A percentile compares a stretch with the other conserved stretches of the same genome.
Conservation (phyloP, 1,140 invertebrate genomes). For the Cydia splendana region DNA sequence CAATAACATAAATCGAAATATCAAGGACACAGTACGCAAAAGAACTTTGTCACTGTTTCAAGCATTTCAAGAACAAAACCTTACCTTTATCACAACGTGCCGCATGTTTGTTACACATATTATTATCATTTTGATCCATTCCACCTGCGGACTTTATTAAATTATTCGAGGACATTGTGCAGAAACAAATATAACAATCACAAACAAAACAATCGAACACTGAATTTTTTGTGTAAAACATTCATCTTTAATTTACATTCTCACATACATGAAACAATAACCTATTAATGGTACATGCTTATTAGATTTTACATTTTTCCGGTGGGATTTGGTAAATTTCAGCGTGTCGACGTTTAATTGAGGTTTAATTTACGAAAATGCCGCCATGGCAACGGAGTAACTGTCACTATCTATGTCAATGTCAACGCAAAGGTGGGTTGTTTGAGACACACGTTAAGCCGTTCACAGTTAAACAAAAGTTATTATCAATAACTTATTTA, state of each 20-base stretch:
- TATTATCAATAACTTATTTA: too few relatives aligned
- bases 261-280: neutral
- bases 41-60: neutral
- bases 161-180: neutral
- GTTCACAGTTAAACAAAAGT: neutral
- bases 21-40: too few relatives aligned
- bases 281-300: neutral
- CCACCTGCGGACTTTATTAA: slow-evolving; percentile 49
- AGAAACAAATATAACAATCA: slow-evolving; percentile 8
- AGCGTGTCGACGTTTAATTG: slow-evolving; percentile 1
- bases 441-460: neutral
- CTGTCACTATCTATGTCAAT: slow-evolving; percentile 30
- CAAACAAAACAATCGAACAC: slow-evolving; percentile 12
- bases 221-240: neutral
- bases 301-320: slow-evolving; percentile 3
- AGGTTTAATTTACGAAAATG: slow-evolving; percentile 45
- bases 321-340: neutral
- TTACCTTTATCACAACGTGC: slow-evolving; percentile 49
- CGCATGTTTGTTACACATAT: slow-evolving; percentile 53
- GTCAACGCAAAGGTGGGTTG: neutral
- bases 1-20: slow-evolving; percentile 22
- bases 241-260: slow-evolving; percentile 9
- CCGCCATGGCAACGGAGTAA: slow-evolving; percentile 61
- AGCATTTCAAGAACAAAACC: neutral
- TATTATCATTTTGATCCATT: slow-evolving; percentile 44